Conservation (phyloP, 2,113 vertebrate species). For the Mus pahari region DNA sequence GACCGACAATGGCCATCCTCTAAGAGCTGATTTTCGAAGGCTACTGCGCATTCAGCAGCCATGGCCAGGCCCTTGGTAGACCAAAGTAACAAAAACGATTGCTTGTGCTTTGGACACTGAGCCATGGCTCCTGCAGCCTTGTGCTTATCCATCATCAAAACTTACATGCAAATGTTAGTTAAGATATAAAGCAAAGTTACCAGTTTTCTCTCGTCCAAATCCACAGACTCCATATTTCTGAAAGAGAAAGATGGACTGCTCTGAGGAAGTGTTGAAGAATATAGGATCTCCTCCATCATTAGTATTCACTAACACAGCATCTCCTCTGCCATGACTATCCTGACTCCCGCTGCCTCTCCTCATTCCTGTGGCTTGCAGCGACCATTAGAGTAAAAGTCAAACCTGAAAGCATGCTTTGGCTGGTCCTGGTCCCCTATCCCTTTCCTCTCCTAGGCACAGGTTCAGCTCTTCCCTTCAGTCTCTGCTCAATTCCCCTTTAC, state of each 20-base stretch:
- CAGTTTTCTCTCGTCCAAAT: background rate
- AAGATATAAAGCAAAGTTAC: constrained; percentile 45
- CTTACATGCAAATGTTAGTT: background rate
- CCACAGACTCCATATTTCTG: background rate
- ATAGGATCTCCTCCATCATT: background rate
- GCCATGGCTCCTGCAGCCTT: background rate
- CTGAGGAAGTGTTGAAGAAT: background rate
- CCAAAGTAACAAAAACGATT: background rate
- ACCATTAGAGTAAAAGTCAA: background rate
- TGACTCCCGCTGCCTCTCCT: background rate
- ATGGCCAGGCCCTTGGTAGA: constrained; percentile 40
- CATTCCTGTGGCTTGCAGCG: background rate
- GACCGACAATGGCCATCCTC: no score
- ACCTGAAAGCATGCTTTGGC: background rate
- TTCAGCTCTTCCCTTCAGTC: background rate
- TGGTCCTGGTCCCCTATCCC: background rate
- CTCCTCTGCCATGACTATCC: background rate
- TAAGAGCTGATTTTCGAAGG: background rate
- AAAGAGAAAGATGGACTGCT: background rate
- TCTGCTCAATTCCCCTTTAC: background rate
- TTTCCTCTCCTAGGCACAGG: background rate
- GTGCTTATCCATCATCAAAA: constrained; percentile 70
- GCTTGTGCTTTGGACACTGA: constrained; percentile 42
- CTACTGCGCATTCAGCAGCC: background rate
- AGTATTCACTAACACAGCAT: background rate